Base-by-base conservation (phyloP, 2,888 invertebrate species). In the Caenorhabditis parvicauda region DNA sequence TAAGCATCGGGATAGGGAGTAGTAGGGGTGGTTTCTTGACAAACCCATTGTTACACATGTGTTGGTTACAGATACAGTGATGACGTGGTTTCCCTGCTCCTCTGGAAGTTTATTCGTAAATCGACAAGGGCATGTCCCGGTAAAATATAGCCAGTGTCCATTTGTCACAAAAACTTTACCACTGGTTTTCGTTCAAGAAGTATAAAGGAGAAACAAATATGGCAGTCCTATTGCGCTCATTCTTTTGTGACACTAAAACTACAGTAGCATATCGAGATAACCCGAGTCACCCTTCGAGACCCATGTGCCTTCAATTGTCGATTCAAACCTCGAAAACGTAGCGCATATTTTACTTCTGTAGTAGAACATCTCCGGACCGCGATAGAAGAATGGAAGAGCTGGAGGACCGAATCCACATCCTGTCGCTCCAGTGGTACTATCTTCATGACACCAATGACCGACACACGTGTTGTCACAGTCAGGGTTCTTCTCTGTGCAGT, bases 331-430 rank as follows among this genome's bases (percentile, higher is more conserved):
- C 41, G 74, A 74, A 45, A 79, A 49, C 1, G 76, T 76, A 22
- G 77, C 61, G 46, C 79, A 79, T 14, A 76, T 53, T 56, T 76
- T 76, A 39, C 59, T 67, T 4, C 73, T 54, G 29, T 71, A 67
- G 45, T 62, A 67, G 21, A 79, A 64, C 6, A 79, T 46, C 27
- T 79, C 75, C 1, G 72, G 70, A 1, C 74, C 74, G 45, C 74
- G 65, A 54, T 74, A 77, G 57, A 72, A 79, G 50, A 72, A 80
- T 12, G 79, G 79, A 3, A 79, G 64, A 0, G 77, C 69, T 2
- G 79, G 79, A 3, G 79, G 79, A 1, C 79, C 79, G 48, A 67
- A 79, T 1, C 79, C 79, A 42, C 79, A 79, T 2, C 79, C 77
- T 6, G 77, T 53, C 3, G 70, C 74, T 1, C 79, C 78, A 0